phyloP scores from a whole-genome alignment of 2,797 vertebrate genomes.

The Hephaestus fuliginosus region DNA sequence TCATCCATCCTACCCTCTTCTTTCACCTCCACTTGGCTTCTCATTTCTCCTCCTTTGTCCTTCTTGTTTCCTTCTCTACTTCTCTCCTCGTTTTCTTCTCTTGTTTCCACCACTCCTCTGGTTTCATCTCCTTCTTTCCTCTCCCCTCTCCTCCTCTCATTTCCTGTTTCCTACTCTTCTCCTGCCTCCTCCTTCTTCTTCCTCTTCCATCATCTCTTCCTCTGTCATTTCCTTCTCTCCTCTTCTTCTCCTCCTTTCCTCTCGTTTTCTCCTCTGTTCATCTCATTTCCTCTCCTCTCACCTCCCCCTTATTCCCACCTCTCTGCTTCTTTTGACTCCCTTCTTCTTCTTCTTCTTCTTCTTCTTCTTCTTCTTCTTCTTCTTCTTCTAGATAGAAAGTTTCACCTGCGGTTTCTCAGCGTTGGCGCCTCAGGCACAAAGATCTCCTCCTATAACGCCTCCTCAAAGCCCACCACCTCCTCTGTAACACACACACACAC shows the following conservation, averaged over 20 bases:
- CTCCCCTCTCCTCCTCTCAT: background rate
- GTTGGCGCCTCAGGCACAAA: slow-evolving; percentile 36
- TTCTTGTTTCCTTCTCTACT: background rate
- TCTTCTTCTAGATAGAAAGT: slow-evolving; percentile 31
- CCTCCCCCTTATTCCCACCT: background rate
- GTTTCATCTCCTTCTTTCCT: too few relatives aligned
- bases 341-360: background rate
- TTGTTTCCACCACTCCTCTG: too few relatives aligned
- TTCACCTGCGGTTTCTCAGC: slow-evolving; percentile 55
- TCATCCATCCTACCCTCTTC: background rate
- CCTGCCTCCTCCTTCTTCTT: background rate
- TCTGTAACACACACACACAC: background rate
- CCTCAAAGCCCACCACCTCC: slow-evolving; percentile 47
- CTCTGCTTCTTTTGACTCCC: background rate
- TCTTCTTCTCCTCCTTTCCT: background rate
- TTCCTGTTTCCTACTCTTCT: too few relatives aligned
- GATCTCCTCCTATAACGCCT: slow-evolving; percentile 46
- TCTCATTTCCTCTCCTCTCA: background rate
- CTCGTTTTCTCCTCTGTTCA: background rate
- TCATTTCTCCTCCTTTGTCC: background rate
- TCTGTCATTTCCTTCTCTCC: background rate
- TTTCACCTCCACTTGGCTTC: too few relatives aligned
- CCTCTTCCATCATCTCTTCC: background rate
- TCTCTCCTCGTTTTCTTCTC: background rate
- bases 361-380: background rate